phyloP scores from a whole-genome alignment of 1,140 invertebrate species.

The Drosophila persimilis region DNA sequence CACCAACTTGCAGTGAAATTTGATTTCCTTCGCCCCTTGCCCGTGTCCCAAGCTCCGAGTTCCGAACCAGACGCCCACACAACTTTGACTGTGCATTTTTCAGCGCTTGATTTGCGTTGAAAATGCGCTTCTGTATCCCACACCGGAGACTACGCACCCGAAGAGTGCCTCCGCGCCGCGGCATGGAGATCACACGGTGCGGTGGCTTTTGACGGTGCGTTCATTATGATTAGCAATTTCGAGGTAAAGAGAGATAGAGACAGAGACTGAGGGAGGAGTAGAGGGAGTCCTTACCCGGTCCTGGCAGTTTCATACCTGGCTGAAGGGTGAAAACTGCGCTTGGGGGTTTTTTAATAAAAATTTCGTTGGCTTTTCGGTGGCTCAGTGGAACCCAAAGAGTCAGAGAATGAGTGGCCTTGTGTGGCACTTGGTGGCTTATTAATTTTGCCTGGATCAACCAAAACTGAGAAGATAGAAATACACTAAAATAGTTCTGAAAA shows the following conservation, averaged over 20 bases:
- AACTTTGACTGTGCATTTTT: constrained; percentile 63
- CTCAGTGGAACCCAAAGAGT: constrained; percentile 6
- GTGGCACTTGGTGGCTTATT: constrained; percentile 51
- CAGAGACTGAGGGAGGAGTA: neutral
- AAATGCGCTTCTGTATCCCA: constrained; percentile 26
- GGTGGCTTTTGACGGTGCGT: constrained; percentile 51
- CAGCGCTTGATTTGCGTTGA: constrained; percentile 50
- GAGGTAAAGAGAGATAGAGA: constrained; percentile 11
- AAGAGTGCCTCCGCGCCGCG: neutral
- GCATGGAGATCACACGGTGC: constrained; percentile 8
- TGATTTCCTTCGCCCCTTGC: constrained; percentile 55
- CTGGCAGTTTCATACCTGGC: too few relatives aligned
- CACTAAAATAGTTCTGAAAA: too few relatives aligned
- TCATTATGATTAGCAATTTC: constrained; percentile 67
- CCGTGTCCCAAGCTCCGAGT: neutral
- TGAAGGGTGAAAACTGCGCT: constrained; percentile 7
- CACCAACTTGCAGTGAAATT: constrained; percentile 54
- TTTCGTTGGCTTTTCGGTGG: constrained; percentile 42
- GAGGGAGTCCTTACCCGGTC: too few relatives aligned
- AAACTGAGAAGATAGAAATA: neutral
- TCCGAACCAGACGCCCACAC: neutral
- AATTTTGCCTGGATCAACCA: constrained; percentile 30
- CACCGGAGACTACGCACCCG: neutral
- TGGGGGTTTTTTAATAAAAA: constrained; percentile 54
- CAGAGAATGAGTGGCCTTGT: constrained; percentile 7